These are phyloP conservation scores for Caenorhabditis sp. DNA, from an alignment of 2,888 invertebrate species.

Conservation along the genomic window DNA sequence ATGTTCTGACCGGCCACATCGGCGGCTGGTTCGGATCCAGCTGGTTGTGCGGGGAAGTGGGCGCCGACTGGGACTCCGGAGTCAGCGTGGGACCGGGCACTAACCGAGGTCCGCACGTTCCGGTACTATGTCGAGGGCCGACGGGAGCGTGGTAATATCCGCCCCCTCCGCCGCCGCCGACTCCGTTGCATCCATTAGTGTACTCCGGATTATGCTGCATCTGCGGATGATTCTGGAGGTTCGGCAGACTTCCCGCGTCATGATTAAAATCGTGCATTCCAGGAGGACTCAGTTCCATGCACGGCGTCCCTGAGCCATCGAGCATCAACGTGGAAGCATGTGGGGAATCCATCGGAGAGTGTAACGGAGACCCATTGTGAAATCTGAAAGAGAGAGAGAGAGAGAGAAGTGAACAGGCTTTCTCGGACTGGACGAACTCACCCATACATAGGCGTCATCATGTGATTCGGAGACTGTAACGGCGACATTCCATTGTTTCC, in stretches of 20 bases:
- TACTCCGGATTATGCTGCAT: conserved; percentile 23
- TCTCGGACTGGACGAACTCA: background rate
- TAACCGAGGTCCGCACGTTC: conserved; percentile 63
- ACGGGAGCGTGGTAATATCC: conserved; percentile 50
- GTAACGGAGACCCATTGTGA: conserved; percentile 61
- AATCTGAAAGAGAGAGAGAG: no score
- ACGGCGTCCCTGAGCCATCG: conserved; percentile 57
- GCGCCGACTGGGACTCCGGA: conserved; percentile 73
- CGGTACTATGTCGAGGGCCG: conserved; percentile 63
- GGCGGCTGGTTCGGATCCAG: conserved; percentile 59
- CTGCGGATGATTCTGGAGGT: conserved; percentile 32
- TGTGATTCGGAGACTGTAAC: conserved; percentile 55
- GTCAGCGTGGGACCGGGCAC: conserved; percentile 61
- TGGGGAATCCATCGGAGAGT: conserved; percentile 61
- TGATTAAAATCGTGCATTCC: conserved; percentile 49
- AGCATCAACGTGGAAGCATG: conserved; percentile 62
- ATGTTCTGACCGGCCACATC: conserved; percentile 67
- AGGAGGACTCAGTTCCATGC: conserved; percentile 64
- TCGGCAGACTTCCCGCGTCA: conserved; percentile 50
- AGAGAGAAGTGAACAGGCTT: background rate
- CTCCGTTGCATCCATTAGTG: conserved; percentile 29
- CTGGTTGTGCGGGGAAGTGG: conserved; percentile 70
- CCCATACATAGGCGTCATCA: conserved; percentile 58
- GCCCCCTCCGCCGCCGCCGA: background rate
- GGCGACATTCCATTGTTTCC: conserved; percentile 53